Evolutionary conservation across 2,113 vertebrate genomes (phyloP), one percentile per base, ranked within the genome.

Genomic region (Bufo bufo): DNA sequence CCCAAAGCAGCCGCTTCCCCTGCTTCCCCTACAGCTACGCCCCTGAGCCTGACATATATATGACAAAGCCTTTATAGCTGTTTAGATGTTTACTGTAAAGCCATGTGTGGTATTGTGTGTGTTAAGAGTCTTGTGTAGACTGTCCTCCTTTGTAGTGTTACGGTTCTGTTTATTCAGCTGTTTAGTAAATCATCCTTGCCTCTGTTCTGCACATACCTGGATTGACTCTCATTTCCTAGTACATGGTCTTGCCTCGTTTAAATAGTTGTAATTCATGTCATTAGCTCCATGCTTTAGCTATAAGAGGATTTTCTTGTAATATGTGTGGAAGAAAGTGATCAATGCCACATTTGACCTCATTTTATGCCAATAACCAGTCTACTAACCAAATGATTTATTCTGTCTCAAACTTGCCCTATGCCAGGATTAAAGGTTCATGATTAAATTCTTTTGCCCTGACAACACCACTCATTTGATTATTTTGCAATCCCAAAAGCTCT

Each of bases 401-500:
- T 33, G 45, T 75, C 69, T 71, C 79, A 61, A 66, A 75, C 79
- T 82, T 75, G 20, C 63, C 69, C 79, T 82, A 45, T 82, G 69
- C 47, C 58, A n/a, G 86, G 86, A 87, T 87, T 87, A 87, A 63
- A 75, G 79, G 10, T 82, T 81, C 59, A 52, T 87, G 75, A 87
- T 87, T 87, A 87, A 82, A 87, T 87, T 87, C 86, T 82, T 82
- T 58, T 81, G 77, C 69, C 86, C 56, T 82, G 69, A 75, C 86
- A 82, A 87, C 78, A 87, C 79, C 56, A 66, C 33, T 87, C 69
- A 63, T 75, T 82, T 87, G 86, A 87, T 82, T 87, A 82, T 75
- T 87, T 82, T 87, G 69, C 69, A 82, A 87, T 87, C 79, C 86
- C 20, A 82, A 87, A 87, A 82, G 69, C 86, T 75, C 56, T 71